Conservation (phyloP, 2,113 vertebrate genomes). For the Lagopus leucura region DNA sequence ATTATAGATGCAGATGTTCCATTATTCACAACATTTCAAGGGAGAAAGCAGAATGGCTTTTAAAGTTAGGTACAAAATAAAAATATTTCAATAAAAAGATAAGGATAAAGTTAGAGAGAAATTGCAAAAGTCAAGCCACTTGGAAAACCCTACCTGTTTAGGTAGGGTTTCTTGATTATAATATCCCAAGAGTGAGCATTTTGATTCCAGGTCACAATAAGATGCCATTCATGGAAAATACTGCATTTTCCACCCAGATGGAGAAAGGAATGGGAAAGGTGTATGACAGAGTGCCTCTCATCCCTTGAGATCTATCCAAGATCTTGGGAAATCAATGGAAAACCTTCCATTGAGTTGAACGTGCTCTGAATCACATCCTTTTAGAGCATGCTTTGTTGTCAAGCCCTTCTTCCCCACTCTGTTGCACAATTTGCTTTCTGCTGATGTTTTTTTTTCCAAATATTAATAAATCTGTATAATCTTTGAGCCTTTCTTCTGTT, state of each 20-base stretch:
- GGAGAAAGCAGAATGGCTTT: background rate
- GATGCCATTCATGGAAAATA: background rate
- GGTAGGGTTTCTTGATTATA: background rate
- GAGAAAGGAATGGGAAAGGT: background rate
- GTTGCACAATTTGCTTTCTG: conserved; percentile 57
- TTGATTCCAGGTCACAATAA: background rate
- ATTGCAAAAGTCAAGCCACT: background rate
- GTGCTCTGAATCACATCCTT: background rate
- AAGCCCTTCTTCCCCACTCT: background rate
- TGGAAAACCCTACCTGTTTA: background rate
- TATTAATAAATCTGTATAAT: conserved; percentile 62
- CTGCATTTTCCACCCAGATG: background rate
- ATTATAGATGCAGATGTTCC: background rate
- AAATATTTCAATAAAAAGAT: background rate
- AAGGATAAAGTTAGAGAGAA: background rate
- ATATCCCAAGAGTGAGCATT: background rate
- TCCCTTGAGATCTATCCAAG: background rate
- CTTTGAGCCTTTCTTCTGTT: conserved; percentile 23
- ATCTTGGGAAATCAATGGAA: background rate
- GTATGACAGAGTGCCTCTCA: background rate
- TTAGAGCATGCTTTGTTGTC: conserved; percentile 3
- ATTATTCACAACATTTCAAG: background rate
- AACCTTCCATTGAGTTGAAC: background rate
- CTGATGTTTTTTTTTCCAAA: background rate
- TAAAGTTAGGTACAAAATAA: background rate